phyloP scores from a whole-genome alignment of 2,113 vertebrate species.

The Orthonyx spaldingii region DNA sequence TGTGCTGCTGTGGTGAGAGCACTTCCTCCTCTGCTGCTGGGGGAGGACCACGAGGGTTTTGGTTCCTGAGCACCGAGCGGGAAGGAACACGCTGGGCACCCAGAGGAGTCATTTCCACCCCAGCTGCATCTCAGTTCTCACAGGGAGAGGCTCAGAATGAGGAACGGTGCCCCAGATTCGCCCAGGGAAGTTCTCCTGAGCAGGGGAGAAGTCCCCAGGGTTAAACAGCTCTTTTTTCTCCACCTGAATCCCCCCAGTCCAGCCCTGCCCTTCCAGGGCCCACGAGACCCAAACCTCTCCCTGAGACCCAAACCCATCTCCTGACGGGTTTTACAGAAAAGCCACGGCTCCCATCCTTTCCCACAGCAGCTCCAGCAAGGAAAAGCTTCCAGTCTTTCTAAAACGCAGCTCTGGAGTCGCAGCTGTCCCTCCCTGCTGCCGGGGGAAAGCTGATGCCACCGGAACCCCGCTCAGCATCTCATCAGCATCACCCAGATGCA shows the following conservation, averaged over 20 bases:
- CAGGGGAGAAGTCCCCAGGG: neutral
- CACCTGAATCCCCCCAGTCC: rapidly evolving
- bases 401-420: rapidly evolving
- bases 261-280: rapidly evolving
- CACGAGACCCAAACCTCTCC: rapidly evolving
- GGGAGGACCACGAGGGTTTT: neutral
- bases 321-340: rapidly evolving
- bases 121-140: neutral
- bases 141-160: neutral
- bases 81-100: neutral
- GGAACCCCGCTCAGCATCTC: neutral
- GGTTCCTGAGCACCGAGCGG: rapidly evolving
- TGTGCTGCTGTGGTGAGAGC: neutral
- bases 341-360: neutral
- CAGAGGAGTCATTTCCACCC: neutral
- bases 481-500: neutral
- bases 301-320: rapidly evolving
- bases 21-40: neutral
- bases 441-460: neutral
- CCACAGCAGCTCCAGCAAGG: neutral
- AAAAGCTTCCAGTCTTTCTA: neutral
- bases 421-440: neutral
- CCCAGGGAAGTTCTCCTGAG: no score
- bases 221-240: no score
- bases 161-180: neutral